Evolutionary conservation across 2,888 invertebrate genomes (phyloP), one percentile per base, ranked within the genome.

Genomic region (Esperia sulphurella): DNA sequence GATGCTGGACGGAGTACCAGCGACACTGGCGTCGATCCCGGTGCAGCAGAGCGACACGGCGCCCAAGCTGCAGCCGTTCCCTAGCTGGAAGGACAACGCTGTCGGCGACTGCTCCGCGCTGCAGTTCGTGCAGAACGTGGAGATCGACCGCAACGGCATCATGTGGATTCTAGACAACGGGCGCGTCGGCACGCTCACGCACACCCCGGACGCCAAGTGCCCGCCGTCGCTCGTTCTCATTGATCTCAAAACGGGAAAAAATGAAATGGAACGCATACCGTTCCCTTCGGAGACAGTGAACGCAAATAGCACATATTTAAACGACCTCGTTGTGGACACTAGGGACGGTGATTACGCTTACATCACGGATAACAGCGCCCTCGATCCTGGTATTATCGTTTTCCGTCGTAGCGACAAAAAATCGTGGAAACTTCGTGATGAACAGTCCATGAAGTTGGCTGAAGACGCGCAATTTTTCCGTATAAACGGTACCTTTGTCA

Each of bases 111-210:
- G 95, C 75, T 75, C 82, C 12, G 91, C 93, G 0, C 83, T 95
- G 51, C 95, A 95, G 71, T 94, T 93, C 65, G 94, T 95, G 21
- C 94, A 95, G 73, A 93, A 93, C 59, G 84, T 95, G 57, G 95
- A 95, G 69, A 92, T 95, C 42, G 95, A 95, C 73, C 90, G 91
- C 2, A 90, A 90, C 52, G 94, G 94, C 3, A 79, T 93, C 9
- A 91, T 95, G 90, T 94, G 93, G 91, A 91, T 92, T 31, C 87
- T 94, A 43, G 94, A 94, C 57, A 92, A 92, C 44, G 95, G 95
- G 0, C 87, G 93, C 50, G 90, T 92, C 0, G 91, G 91, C 8
- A 93, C 93, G 1, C 81, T 94, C 54, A 90, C 91, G 0, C 80
- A 79, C 48, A 78, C 69, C n/a, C 91, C 91, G 0, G 76, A 82